Percentiles rank a stretch among this genome's conserved stretches.
phyloP scores from a whole-genome alignment of 2,797 vertebrate genomes.

The Cuniculus paca region DNA sequence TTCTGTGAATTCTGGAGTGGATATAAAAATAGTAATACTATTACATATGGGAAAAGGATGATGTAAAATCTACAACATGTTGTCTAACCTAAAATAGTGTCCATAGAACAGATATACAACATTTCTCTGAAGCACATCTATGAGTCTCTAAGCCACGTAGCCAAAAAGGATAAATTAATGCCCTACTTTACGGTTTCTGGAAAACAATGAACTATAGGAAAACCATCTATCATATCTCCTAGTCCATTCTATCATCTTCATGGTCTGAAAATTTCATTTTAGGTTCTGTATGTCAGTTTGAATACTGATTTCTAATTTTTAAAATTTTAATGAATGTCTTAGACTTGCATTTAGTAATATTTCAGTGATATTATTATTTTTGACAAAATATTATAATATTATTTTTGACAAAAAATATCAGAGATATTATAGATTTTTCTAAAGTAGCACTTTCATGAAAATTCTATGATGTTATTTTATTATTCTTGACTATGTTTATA shows the following conservation, averaged over 20 bases:
- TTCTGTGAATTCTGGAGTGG: not conserved
- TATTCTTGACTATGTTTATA: not conserved
- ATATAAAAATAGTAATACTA: not conserved
- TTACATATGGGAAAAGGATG: not conserved
- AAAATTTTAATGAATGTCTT: not conserved
- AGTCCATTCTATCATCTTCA: not conserved
- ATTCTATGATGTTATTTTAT: not conserved
- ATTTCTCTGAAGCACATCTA: not conserved
- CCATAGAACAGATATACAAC: not conserved
- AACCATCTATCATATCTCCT: not conserved
- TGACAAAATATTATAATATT: too few relatives aligned
- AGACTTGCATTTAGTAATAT: not conserved
- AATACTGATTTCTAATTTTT: not conserved
- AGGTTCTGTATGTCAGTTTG: not conserved
- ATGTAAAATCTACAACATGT: not conserved
- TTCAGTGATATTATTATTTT: slow-evolving; percentile 12
- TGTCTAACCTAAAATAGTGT: not conserved
- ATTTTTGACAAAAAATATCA: not conserved
- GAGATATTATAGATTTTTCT: not conserved
- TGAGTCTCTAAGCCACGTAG: not conserved
- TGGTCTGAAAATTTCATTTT: not conserved
- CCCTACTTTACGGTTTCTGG: not conserved
- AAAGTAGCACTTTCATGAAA: not conserved
- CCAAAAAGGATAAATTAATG: not conserved
- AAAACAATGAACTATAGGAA: not conserved